phyloP scores from a whole-genome alignment of 2,797 vertebrate species.

The Gorsachius magnificus region DNA sequence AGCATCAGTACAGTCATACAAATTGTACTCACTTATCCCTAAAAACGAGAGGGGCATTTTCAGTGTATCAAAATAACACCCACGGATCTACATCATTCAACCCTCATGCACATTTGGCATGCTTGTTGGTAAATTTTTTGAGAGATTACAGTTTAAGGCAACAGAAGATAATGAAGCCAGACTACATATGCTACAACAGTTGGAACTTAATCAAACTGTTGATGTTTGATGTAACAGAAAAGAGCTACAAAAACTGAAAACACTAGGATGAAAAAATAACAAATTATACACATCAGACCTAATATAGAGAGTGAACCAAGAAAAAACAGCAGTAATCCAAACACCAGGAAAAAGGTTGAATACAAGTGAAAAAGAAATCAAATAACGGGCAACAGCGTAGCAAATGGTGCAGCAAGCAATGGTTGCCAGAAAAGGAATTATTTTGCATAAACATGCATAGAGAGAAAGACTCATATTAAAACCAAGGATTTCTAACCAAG shows the following conservation, averaged over 20 bases:
- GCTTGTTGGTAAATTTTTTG: background rate
- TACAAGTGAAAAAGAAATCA: background rate
- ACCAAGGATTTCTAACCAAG: background rate
- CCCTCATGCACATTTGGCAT: background rate
- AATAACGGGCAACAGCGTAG: background rate
- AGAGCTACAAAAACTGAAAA: slow-evolving; percentile 18
- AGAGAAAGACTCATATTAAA: background rate
- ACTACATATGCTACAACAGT: slow-evolving; percentile 61
- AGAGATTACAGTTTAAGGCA: slow-evolving; percentile 31
- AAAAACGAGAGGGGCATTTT: background rate
- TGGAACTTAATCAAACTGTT: slow-evolving; percentile 46
- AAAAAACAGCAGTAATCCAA: background rate
- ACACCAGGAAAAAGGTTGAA: background rate
- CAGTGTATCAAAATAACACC: background rate
- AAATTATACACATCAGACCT: background rate
- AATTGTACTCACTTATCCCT: no score
- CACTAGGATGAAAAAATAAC: background rate
- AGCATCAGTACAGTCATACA: background rate
- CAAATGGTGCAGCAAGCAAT: background rate
- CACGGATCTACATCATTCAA: background rate
- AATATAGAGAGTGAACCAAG: background rate
- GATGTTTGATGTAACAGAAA: slow-evolving; percentile 7
- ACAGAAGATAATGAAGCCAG: slow-evolving; percentile 44
- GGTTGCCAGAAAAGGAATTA: background rate
- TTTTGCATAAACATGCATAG: background rate